Evolutionary conservation across 2,113 vertebrate species (phyloP).

Genomic region (Campylomormyrus tamandua): DNA sequence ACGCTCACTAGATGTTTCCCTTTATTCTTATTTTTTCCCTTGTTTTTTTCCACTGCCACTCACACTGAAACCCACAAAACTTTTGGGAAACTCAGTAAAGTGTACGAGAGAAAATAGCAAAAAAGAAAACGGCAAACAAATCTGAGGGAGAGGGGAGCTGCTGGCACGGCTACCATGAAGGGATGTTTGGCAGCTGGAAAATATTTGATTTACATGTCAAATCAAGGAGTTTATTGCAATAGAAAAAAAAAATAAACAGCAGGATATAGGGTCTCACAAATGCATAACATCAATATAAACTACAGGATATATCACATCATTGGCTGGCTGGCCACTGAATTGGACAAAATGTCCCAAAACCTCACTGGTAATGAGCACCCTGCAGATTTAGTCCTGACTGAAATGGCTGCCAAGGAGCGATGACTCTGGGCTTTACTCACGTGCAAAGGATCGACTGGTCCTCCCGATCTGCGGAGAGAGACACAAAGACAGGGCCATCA

Average conservation of each 20-base stretch:
- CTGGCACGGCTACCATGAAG: background rate
- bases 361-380: background rate
- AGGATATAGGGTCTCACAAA: background rate
- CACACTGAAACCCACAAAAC: background rate
- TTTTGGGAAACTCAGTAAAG: background rate
- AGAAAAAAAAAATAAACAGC: background rate
- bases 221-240: background rate
- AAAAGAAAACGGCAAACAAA: background rate
- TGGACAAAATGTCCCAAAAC: background rate
- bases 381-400: background rate
- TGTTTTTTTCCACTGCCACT: background rate
- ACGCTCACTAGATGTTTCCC: background rate
- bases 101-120: background rate
- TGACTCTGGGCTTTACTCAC: slow-evolving; percentile 62
- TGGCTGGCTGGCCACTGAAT: background rate
- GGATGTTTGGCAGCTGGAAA: background rate
- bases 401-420: background rate
- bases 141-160: background rate
- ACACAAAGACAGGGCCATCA: slow-evolving; percentile 35
- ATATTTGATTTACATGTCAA: background rate
- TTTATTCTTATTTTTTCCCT: background rate
- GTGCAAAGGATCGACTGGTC: slow-evolving; percentile 97
- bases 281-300: background rate
- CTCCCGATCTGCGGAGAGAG: slow-evolving; percentile 75
- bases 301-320: background rate